Percentiles rank a stretch among this genome's conserved stretches.
Evolutionary conservation across 2,888 invertebrate species (phyloP).

Genomic region (Seira sanloemensis): DNA sequence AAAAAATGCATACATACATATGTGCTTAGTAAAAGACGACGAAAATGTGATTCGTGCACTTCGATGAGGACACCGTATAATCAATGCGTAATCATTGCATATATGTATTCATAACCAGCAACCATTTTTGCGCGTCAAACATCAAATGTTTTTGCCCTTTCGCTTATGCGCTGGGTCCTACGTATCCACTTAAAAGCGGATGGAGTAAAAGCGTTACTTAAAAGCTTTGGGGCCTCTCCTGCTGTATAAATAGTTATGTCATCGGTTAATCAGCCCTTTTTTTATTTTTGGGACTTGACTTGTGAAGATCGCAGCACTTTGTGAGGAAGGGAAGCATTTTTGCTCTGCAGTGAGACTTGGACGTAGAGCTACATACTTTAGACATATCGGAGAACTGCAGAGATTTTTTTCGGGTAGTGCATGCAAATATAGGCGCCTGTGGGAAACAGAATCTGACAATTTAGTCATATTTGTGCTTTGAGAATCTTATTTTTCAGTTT

Average conservation of each 20-base stretch:
- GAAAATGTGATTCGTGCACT: constrained; percentile 15
- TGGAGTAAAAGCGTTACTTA: neutral
- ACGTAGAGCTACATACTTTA: too few relatives aligned
- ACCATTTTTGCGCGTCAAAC: constrained; percentile 5
- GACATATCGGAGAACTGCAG: too few relatives aligned
- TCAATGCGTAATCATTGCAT: neutral
- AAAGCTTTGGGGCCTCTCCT: neutral
- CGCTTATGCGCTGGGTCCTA: neutral
- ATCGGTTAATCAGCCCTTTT: constrained; percentile 38
- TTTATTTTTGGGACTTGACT: constrained; percentile 19
- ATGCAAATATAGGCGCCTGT: too few relatives aligned
- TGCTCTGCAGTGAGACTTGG: too few relatives aligned
- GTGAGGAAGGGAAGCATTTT: neutral
- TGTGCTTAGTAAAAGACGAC: neutral
- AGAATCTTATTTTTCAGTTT: too few relatives aligned
- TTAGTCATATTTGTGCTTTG: too few relatives aligned
- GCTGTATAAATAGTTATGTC: constrained; percentile 14
- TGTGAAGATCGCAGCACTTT: neutral
- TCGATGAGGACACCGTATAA: constrained; percentile 5
- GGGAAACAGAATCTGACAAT: too few relatives aligned
- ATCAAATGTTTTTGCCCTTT: neutral
- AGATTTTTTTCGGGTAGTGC: too few relatives aligned
- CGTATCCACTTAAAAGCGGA: neutral
- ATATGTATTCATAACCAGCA: constrained; percentile 3
- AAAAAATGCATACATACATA: neutral